Base-by-base conservation (phyloP, 2,113 vertebrate species). In the Mola mola region DNA sequence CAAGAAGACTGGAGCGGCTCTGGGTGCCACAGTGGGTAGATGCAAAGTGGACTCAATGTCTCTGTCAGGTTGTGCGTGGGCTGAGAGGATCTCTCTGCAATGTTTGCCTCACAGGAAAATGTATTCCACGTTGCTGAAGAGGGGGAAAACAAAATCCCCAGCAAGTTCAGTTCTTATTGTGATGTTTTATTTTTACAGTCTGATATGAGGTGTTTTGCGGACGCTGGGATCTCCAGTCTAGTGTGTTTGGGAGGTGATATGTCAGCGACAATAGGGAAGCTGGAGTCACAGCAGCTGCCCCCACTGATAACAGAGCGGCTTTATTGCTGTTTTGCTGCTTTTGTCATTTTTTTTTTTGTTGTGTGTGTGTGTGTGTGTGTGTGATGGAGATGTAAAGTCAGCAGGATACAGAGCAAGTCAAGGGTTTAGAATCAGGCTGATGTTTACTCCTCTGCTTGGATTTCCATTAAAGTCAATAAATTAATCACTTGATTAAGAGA, bases 51-150 rank as follows among this genome's bases (percentile, higher is more conserved):
- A 83, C 82, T 81, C 33, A 5, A 5, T 74, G 72, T 85, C 55
- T 81, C 66, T 83, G 81, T 78, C 81, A 79, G 77, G 77, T 28
- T 84, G 75, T 83, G 85, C 75, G 85, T 87, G 87, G 83, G 87
- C 3, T 71, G 82, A 75, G 61, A 83, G 75, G 67, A 73, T 72
- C 63, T 82, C 72, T 82, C 76, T 78, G 75, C 77, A 75, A 51
- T 49, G 76, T 66, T 64, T 53, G 62, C 66, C 75, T 88, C 82
- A 72, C 84, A 85, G 75, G 82, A 83, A 85, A 82, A 85, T 79
- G 66, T 60, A 58, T 63, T 68, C 51, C 59, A 58, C 65, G 65
- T 70, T 25, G n/a, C 12, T 8, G 16, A 1, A 4, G 15, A n/a
- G 8, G 13, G 7, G 37, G 3, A 20, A 2, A 22, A 38, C n/a